Conservation (phyloP, 2,113 vertebrate species). For the Ammodytes dubius region DNA sequence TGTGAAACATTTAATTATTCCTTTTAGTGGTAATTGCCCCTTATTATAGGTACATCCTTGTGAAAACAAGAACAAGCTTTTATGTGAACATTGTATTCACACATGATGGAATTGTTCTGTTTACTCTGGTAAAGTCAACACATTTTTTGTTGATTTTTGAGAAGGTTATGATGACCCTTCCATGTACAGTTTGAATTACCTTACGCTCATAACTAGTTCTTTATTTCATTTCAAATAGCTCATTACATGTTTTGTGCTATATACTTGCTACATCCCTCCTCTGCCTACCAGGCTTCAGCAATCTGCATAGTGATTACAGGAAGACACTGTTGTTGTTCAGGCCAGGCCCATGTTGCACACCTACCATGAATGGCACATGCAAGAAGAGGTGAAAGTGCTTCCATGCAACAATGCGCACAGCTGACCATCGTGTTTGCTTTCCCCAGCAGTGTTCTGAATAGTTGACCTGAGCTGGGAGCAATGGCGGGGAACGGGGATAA, state of each 20-base stretch:
- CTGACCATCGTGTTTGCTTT: constrained; percentile 24
- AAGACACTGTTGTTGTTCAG: constrained; percentile 13
- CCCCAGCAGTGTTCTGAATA: constrained; percentile 31
- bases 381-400: constrained; percentile 42
- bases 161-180: background rate
- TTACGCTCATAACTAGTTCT: background rate
- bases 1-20: constrained; percentile 3
- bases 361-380: background rate
- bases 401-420: constrained; percentile 21
- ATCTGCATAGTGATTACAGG: background rate
- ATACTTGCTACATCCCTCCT: background rate
- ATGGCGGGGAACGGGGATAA: constrained; percentile 54
- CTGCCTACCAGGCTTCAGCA: background rate
- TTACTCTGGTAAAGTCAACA: background rate
- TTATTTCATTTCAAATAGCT: background rate
- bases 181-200: background rate
- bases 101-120: background rate
- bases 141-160: background rate
- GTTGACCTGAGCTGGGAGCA: constrained; percentile 51
- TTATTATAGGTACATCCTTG: background rate
- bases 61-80: constrained; percentile 9
- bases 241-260: background rate
- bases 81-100: background rate
- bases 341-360: background rate
- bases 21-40: background rate